Percentiles rank a stretch among this genome's conserved stretches.
These are phyloP conservation scores for Tiphia femorata DNA, from an alignment of 2,888 invertebrate species.

Conservation along the genomic window DNA sequence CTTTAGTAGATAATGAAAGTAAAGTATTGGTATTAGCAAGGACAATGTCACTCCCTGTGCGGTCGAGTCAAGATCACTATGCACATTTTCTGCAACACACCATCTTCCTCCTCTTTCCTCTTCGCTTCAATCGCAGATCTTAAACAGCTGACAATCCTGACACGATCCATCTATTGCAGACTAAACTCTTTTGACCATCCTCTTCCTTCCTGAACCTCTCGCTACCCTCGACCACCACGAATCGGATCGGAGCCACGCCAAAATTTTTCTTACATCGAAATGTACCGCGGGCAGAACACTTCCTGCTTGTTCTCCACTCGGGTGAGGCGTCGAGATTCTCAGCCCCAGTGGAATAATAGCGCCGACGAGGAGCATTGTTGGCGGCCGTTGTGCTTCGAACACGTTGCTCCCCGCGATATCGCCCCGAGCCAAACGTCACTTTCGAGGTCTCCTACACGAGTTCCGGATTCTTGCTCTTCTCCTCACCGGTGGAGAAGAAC, in stretches of 20 bases:
- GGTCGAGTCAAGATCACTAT: too few species aligned
- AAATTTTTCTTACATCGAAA: not conserved
- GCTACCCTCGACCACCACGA: too few species aligned
- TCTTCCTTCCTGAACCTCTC: too few species aligned
- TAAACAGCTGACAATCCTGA: too few species aligned
- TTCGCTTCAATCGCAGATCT: too few species aligned
- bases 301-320: not conserved
- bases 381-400: constrained; percentile 10
- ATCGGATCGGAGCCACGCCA: not conserved
- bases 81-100: too few species aligned
- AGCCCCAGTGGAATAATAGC: constrained; percentile 6
- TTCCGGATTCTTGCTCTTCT: constrained; percentile 29
- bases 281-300: not conserved
- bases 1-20: too few species aligned
- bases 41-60: too few species aligned
- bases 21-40: too few species aligned
- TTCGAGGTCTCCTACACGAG: constrained; percentile 35
- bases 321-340: not conserved
- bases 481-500: constrained; percentile 5
- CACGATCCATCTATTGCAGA: too few species aligned
- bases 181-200: too few species aligned
- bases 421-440: constrained; percentile 26
- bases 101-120: too few species aligned
- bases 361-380: constrained; percentile 13
- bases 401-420: constrained; percentile 6